phyloP scores from a whole-genome alignment of 53 echinoderm and acorn worm genomes.

The Stichopus horrens region DNA sequence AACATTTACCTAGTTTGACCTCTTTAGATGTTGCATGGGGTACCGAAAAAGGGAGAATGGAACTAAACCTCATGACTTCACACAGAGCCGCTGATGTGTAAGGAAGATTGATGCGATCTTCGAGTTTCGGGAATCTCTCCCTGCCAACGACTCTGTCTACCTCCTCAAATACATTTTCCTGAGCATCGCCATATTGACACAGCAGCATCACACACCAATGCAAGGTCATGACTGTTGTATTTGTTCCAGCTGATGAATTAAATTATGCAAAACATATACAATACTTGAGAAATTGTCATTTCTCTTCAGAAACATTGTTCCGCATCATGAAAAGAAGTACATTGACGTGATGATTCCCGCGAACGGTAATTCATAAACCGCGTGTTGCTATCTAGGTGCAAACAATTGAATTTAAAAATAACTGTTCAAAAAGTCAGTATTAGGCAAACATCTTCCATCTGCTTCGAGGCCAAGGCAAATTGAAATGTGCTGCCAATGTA shows the following conservation, averaged over 20 bases:
- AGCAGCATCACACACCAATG: constrained; percentile 54
- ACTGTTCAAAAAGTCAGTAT: too few species aligned
- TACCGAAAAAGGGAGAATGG: constrained; percentile 51
- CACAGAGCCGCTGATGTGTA: constrained; percentile 61
- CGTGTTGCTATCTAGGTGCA: too few species aligned
- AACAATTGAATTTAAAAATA: too few species aligned
- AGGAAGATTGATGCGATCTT: constrained; percentile 52
- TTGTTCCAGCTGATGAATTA: constrained; percentile 58
- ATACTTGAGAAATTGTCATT: too few species aligned
- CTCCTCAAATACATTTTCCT: constrained; percentile 64
- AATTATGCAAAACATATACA: not conserved
- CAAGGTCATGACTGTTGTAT: constrained; percentile 58
- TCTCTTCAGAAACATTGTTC: too few species aligned
- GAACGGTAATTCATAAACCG: too few species aligned
- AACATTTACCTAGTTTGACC: constrained; percentile 51
- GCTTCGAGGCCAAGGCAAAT: too few species aligned
- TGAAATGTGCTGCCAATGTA: too few species aligned
- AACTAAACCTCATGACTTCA: constrained; percentile 56
- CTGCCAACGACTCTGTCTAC: constrained; percentile 65
- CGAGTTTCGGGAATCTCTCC: constrained; percentile 51
- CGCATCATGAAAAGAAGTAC: too few species aligned
- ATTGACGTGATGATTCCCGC: too few species aligned
- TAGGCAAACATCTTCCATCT: too few species aligned
- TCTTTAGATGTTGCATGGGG: constrained; percentile 59
- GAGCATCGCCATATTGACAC: constrained; percentile 53